phyloP scores from a whole-genome alignment of 2,888 invertebrate species.

The Trissolcus japonicus region DNA sequence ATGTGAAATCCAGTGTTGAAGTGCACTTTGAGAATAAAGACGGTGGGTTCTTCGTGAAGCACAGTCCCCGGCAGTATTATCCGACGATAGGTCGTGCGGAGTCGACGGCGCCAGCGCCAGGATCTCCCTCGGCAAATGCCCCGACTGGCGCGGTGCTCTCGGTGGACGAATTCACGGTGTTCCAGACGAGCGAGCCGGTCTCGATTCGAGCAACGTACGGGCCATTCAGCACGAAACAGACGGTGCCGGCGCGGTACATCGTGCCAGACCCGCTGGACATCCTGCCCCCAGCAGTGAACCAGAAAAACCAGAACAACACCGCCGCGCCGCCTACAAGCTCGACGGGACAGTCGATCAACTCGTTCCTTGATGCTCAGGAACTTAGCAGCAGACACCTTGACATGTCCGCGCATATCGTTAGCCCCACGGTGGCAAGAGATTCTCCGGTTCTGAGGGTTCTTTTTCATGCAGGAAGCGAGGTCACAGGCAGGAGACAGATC shows the following conservation, averaged over 20 bases:
- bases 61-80: conserved; percentile 85
- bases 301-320: conserved; percentile 60
- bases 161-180: conserved; percentile 92
- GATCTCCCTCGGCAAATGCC: conserved; percentile 61
- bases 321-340: conserved; percentile 28
- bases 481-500: conserved; percentile 85
- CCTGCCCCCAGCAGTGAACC: conserved; percentile 73
- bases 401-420: conserved; percentile 95
- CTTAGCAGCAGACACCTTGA: conserved; percentile 88
- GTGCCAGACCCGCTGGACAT: conserved; percentile 89
- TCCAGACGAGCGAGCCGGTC: conserved; percentile 93
- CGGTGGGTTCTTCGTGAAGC: conserved; percentile 92
- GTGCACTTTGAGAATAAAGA: conserved; percentile 95
- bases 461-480: conserved; percentile 93
- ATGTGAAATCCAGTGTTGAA: conserved; percentile 84
- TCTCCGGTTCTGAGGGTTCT: conserved; percentile 94
- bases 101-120: conserved; percentile 66
- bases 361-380: conserved; percentile 79
- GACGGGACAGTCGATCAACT: conserved; percentile 61
- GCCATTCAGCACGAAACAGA: conserved; percentile 96
- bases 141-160: conserved; percentile 84
- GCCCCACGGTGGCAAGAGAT: conserved; percentile 89
- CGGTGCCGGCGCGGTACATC: conserved; percentile 92
- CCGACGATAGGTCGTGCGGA: conserved; percentile 64
- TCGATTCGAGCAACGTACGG: conserved; percentile 95